Conservation (phyloP, 2,888 invertebrate genomes). For the Nysson spinosus region DNA sequence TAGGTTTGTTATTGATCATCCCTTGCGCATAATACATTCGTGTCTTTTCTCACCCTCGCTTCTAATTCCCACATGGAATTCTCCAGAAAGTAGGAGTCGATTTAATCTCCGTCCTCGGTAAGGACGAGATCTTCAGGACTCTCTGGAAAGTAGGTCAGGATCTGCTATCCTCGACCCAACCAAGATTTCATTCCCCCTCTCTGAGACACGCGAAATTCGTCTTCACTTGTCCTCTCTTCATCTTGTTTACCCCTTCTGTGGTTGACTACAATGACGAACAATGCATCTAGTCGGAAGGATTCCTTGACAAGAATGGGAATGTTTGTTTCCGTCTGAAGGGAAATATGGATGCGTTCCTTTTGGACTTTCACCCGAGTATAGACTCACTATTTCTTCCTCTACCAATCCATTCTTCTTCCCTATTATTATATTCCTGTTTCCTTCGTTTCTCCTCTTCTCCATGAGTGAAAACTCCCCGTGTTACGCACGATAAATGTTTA, state of each 20-base stretch:
- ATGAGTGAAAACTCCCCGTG: constrained; percentile 3
- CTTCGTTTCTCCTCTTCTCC: constrained; percentile 15
- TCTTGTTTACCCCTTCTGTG: constrained; percentile 28
- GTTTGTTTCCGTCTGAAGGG: constrained; percentile 43
- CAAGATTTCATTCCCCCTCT: constrained; percentile 8
- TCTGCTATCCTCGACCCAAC: constrained; percentile 2
- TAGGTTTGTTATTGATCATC: too few species aligned
- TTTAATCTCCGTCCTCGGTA: background rate
- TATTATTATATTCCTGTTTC: background rate
- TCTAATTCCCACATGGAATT: background rate
- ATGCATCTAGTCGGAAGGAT: constrained; percentile 37
- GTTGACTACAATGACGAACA: constrained; percentile 42
- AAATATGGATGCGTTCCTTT: constrained; percentile 32
- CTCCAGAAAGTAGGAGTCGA: background rate
- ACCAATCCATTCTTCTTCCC: background rate
- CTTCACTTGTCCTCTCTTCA: constrained; percentile 12
- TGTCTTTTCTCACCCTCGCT: background rate
- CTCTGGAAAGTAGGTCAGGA: constrained; percentile 35
- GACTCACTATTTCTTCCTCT: background rate
- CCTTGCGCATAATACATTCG: background rate
- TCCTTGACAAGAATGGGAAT: constrained; percentile 14
- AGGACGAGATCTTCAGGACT: constrained; percentile 1
- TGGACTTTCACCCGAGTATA: constrained; percentile 2
- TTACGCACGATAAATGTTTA: constrained; percentile 51
- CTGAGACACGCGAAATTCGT: constrained; percentile 34